A percentile compares a stretch with the other conserved stretches of the same genome.
Evolutionary conservation across 92 coral and sea anemone genomes (phyloP).

Genomic region (Ricordea florida): DNA sequence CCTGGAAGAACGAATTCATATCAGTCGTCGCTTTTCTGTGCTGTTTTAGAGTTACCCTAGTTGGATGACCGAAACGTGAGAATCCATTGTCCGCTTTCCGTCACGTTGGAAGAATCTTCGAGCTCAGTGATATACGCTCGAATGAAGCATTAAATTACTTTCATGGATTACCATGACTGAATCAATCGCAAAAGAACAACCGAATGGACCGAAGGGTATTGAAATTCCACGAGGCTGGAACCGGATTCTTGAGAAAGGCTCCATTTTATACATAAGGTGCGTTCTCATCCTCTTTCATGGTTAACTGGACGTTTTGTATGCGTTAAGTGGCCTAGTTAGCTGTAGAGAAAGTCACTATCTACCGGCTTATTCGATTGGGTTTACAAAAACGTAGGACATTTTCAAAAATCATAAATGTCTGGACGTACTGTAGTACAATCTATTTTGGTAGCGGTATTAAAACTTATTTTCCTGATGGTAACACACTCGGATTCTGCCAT

Average conservation of each 20-base stretch:
- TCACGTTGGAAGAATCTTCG: constrained; percentile 63
- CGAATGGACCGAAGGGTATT: constrained; percentile 66
- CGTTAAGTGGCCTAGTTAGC: too few species aligned
- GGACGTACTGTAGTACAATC: too few species aligned
- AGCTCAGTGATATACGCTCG: constrained; percentile 16
- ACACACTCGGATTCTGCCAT: too few species aligned
- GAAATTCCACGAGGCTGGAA: constrained; percentile 98
- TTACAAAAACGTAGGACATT: too few species aligned
- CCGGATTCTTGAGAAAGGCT: constrained; percentile 90
- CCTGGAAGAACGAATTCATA: background rate
- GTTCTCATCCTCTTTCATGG: too few species aligned
- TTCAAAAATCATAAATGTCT: too few species aligned
- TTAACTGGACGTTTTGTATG: too few species aligned
- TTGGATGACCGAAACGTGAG: constrained; percentile 32
- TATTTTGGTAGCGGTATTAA: too few species aligned
- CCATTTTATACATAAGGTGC: constrained; percentile 92
- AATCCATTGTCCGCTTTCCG: constrained; percentile 58
- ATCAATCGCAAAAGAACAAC: constrained; percentile 56
- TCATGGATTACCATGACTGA: constrained; percentile 88
- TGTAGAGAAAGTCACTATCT: too few species aligned
- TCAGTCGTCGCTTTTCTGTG: background rate
- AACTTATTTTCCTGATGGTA: too few species aligned
- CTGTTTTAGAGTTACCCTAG: constrained; percentile 27
- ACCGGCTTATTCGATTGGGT: too few species aligned
- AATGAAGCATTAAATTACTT: constrained; percentile 16